phyloP scores from a whole-genome alignment of 2,888 invertebrate species.

The Trachelus tabidus region DNA sequence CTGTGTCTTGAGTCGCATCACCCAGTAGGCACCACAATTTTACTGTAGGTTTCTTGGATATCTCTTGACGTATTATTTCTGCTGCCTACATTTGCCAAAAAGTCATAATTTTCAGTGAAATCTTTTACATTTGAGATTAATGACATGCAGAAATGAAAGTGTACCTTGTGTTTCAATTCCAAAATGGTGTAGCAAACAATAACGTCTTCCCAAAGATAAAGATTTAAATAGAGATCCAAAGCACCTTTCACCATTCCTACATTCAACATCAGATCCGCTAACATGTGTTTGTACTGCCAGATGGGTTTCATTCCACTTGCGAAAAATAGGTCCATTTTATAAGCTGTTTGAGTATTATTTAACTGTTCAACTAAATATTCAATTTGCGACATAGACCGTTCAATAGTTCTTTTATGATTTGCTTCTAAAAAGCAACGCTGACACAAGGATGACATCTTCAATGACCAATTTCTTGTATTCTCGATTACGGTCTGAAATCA shows the following conservation, averaged over 20 bases:
- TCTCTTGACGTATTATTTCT: conserved; percentile 84
- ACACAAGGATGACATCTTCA: conserved; percentile 80
- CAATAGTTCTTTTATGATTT: conserved; percentile 82
- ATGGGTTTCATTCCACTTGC: conserved; percentile 77
- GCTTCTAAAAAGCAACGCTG: conserved; percentile 83
- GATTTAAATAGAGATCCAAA: conserved; percentile 78
- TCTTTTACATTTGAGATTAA: not conserved
- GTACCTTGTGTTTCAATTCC: conserved; percentile 84
- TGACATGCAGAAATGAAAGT: not conserved
- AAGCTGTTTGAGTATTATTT: conserved; percentile 57
- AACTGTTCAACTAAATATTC: conserved; percentile 79
- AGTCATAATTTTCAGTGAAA: not conserved
- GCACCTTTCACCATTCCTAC: conserved; percentile 88
- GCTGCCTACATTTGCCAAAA: conserved; percentile 74
- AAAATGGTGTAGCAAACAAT: conserved; percentile 90
- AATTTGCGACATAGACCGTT: conserved; percentile 88
- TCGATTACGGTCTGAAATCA: conserved; percentile 62
- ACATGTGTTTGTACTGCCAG: conserved; percentile 81
- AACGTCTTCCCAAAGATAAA: conserved; percentile 92
- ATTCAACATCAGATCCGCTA: conserved; percentile 83
- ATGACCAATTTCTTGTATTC: conserved; percentile 71
- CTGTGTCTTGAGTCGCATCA: conserved; percentile 82
- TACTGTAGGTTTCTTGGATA: conserved; percentile 82
- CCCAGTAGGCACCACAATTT: conserved; percentile 93
- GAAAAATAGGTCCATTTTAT: conserved; percentile 74